Evolutionary conservation across 92 coral and sea anemone species (phyloP), one percentile per base, ranked within the genome.

Genomic region (Desmophyllum pertusum): DNA sequence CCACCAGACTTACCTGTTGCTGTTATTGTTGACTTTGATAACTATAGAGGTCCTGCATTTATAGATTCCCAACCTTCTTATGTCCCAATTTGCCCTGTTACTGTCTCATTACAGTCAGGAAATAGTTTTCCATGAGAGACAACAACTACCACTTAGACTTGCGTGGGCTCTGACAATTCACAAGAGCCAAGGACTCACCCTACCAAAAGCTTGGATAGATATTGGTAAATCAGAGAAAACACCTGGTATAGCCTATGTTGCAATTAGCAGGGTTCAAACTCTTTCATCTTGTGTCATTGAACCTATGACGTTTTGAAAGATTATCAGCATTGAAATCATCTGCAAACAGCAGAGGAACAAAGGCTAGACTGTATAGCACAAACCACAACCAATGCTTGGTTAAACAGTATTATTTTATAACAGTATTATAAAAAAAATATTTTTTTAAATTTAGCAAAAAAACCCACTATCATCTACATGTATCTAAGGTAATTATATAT

Each of bases 1-100:
- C 88, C 91, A 88, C 91, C 85, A 30, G 70, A 63, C 61, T 83
- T 88, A 43, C 91, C 91, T 69, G 70, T 81, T 55, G 93, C 88
- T 81, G 87, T 86, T 8, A 85, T 80, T 1, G 85, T 86, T 11
- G 37, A 89, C 53, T 89, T 89, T 81, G 93, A 89, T 86, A 75
- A 89, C 65, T 89, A 74, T 50, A 23, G 74, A 74, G 88, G 90
- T 25, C 93, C 85, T 23, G 73, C 86, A 23, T 61, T 83, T n/a
- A 70, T 59, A 18, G 59, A 71, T 10, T 40, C 10, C n/a, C 21
- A 29, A 46, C 91, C 88, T 39, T 77, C 75, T 10, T 81, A 84
- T 76, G 87, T 88, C 29, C 91, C 91, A 30, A 82, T 88, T 55
- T 83, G 87, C 48, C 87, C 91, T 48, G 71, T 81, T 1, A 88